A percentile compares a stretch with the other conserved stretches of the same genome.
These are phyloP conservation scores for Morelia viridis DNA, from an alignment of 2,797 vertebrate genomes.

Conservation along the genomic window DNA sequence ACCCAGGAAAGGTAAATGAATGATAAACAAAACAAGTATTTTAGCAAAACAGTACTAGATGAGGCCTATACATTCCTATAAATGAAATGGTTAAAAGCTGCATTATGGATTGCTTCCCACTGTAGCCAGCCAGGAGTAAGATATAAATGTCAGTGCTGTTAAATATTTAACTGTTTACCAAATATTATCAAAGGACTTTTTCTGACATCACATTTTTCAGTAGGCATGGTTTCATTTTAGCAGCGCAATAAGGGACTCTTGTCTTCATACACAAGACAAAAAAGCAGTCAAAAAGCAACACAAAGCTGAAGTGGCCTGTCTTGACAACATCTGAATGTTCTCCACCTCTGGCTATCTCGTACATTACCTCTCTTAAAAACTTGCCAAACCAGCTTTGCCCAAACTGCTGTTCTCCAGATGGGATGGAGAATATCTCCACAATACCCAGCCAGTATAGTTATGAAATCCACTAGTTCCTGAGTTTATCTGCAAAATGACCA, in stretches of 20 bases:
- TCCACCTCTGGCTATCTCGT: background rate
- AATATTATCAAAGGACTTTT: slow-evolving; percentile 5
- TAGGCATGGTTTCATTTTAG: background rate
- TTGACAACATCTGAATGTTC: background rate
- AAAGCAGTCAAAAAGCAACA: background rate
- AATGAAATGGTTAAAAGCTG: background rate
- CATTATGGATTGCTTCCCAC: background rate
- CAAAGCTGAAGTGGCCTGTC: background rate
- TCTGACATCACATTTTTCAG: background rate
- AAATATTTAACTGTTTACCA: background rate
- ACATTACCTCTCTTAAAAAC: background rate
- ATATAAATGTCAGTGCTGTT: background rate
- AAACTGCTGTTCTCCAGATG: background rate
- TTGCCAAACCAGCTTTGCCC: background rate
- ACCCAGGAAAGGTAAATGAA: background rate
- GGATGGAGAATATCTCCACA: background rate
- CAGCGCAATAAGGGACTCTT: background rate
- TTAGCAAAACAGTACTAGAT: background rate
- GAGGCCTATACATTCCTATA: background rate
- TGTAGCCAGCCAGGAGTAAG: background rate
- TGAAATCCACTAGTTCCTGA: background rate
- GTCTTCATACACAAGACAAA: background rate
- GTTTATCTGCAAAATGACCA: background rate
- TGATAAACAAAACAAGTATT: background rate
- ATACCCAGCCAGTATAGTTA: background rate